Evolutionary conservation across 2,888 invertebrate genomes (phyloP).

Genomic region (Philhelius pedissequus): DNA sequence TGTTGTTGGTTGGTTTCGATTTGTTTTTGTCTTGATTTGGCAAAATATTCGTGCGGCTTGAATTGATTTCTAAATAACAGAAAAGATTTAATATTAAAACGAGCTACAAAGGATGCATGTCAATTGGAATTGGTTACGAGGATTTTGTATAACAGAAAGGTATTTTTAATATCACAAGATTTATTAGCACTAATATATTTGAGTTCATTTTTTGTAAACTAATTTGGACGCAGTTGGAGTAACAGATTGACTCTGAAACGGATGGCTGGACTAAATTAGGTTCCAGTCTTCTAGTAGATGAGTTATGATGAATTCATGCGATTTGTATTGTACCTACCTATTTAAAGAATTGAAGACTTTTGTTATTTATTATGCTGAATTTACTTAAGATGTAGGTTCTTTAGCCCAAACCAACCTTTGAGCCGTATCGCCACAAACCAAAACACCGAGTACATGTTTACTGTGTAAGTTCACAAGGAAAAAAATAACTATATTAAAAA

Average conservation of each 20-base stretch:
- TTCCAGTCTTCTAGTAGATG: conserved; percentile 19
- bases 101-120: conserved; percentile 64
- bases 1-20: conserved; percentile 17
- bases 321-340: background rate
- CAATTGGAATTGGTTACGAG: conserved; percentile 35
- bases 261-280: conserved; percentile 49
- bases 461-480: no score
- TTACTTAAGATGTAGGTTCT: no score
- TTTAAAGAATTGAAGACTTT: background rate
- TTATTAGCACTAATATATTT: conserved; percentile 60
- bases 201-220: conserved; percentile 15
- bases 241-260: conserved; percentile 52
- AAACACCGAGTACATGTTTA: no score
- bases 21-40: conserved; percentile 35
- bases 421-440: no score
- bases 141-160: background rate
- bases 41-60: conserved; percentile 64
- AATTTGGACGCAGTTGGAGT: conserved; percentile 30
- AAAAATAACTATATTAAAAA: no score
- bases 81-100: conserved; percentile 63
- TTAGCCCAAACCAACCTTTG: no score
- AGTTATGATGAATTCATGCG: conserved; percentile 34
- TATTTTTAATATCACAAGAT: conserved; percentile 61
- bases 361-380: background rate
- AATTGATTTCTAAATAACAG: conserved; percentile 67